These are phyloP conservation scores for Cephus runcator DNA, from an alignment of 2,888 invertebrate genomes.

Conservation along the genomic window DNA sequence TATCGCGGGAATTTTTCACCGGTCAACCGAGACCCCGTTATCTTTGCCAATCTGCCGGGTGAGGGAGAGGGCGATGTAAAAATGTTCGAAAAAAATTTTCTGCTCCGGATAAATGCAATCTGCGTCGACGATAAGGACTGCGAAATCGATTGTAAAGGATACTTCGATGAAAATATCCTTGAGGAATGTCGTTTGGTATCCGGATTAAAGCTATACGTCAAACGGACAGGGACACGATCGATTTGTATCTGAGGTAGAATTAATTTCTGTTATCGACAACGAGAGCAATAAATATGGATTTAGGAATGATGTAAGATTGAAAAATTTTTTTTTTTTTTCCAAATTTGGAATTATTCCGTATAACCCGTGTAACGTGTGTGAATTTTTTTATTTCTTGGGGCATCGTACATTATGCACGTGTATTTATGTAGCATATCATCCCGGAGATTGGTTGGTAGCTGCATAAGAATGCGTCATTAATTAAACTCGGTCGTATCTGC, in stretches of 20 bases:
- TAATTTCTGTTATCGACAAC: neutral
- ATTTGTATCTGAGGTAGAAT: neutral
- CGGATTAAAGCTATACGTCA: neutral
- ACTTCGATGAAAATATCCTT: neutral
- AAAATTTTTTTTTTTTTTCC: no score
- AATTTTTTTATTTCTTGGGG: no score
- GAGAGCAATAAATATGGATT: neutral
- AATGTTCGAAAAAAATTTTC: neutral
- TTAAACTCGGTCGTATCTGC: conserved; percentile 49
- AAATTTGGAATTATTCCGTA: neutral
- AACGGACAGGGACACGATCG: neutral
- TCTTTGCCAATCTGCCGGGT: neutral
- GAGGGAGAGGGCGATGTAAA: no score
- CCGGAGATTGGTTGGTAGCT: conserved; percentile 44
- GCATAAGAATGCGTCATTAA: conserved; percentile 56
- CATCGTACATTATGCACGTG: neutral
- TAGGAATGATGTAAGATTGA: neutral
- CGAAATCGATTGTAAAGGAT: neutral
- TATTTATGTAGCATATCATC: conserved; percentile 27
- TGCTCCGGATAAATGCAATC: neutral
- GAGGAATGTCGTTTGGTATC: neutral
- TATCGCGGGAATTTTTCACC: neutral
- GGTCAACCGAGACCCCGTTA: neutral
- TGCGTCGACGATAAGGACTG: neutral
- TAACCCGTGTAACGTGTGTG: neutral